A percentile compares a stretch with the other conserved stretches of the same genome.
These are phyloP conservation scores for Stenodera caucasica DNA, from an alignment of 2,888 invertebrate species.

Conservation along the genomic window DNA sequence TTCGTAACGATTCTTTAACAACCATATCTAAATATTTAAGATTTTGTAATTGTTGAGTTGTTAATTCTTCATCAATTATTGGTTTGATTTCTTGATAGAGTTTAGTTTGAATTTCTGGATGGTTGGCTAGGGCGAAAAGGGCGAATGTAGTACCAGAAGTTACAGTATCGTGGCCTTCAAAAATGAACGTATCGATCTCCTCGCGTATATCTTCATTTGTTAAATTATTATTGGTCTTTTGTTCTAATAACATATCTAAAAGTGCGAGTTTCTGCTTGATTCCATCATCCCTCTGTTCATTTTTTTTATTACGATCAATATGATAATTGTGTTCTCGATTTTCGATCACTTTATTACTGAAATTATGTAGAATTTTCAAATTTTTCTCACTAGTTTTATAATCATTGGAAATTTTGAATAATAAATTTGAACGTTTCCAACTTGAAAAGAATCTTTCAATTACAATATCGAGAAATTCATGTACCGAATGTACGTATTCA, in stretches of 20 bases:
- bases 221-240: constrained; percentile 51
- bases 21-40: constrained; percentile 34
- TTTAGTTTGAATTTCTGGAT: constrained; percentile 33
- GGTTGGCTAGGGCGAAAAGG: constrained; percentile 29
- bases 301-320: not conserved
- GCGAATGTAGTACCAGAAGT: constrained; percentile 29
- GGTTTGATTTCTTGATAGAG: constrained; percentile 30
- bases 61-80: constrained; percentile 7
- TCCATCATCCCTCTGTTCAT: not conserved
- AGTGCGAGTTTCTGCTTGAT: constrained; percentile 10
- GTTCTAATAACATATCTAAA: constrained; percentile 50
- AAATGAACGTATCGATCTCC: constrained; percentile 62
- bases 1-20: constrained; percentile 31
- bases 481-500: constrained; percentile 53
- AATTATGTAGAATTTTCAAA: constrained; percentile 56
- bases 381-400: not conserved
- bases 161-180: constrained; percentile 49
- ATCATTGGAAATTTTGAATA: not conserved
- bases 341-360: constrained; percentile 60
- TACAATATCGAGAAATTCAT: constrained; percentile 8
- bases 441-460: constrained; percentile 9
- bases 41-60: constrained; percentile 21
- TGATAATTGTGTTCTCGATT: constrained; percentile 47
- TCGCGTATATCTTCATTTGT: constrained; percentile 57
- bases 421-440: constrained; percentile 6